A percentile compares a stretch with the other conserved stretches of the same genome.
Evolutionary conservation across 2,113 vertebrate genomes (phyloP).

Genomic region (Platanista minor): DNA sequence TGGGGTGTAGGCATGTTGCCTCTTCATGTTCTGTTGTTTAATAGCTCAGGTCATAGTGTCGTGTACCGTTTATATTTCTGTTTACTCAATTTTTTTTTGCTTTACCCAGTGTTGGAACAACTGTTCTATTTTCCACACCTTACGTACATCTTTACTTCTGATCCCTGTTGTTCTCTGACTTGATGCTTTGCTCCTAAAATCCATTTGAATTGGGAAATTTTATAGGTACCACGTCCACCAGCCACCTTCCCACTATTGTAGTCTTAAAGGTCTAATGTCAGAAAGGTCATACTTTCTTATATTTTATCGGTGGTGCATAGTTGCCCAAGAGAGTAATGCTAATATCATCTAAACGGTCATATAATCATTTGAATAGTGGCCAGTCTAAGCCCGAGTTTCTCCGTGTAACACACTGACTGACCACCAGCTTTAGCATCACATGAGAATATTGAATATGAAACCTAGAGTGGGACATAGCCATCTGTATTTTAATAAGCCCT

Average conservation of each 20-base stretch:
- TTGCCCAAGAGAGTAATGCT: not conserved
- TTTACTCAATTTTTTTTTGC: not conserved
- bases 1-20: no score
- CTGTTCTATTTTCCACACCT: not conserved
- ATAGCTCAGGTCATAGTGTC: not conserved
- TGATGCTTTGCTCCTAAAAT: not conserved
- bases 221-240: not conserved
- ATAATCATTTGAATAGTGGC: not conserved
- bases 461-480: accelerated
- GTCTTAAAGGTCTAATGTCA: not conserved
- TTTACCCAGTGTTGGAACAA: not conserved
- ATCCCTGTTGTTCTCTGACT: not conserved
- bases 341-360: not conserved
- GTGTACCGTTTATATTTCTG: not conserved
- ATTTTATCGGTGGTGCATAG: not conserved
- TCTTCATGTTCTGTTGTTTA: not conserved
- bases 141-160: not conserved
- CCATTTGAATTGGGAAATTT: not conserved
- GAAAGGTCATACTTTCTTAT: not conserved
- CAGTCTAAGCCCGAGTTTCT: not conserved
- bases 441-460: not conserved
- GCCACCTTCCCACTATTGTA: not conserved
- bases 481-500: not conserved
- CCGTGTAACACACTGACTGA: not conserved
- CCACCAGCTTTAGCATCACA: not conserved